Conservation (phyloP, 2,113 vertebrate species). For the Aix galericulata region DNA sequence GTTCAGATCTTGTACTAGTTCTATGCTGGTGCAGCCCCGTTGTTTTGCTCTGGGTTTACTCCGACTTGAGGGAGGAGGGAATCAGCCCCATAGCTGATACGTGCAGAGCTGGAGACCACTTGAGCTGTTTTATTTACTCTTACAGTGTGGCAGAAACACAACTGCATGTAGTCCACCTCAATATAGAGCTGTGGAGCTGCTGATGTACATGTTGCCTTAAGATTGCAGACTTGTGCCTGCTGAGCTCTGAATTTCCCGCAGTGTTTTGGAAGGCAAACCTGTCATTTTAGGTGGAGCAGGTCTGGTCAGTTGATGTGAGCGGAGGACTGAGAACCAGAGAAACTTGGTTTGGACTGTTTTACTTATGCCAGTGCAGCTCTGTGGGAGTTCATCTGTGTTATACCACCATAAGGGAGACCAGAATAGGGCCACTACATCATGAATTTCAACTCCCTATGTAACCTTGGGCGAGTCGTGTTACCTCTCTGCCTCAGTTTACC, state of each 20-base stretch:
- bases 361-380: neutral
- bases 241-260: neutral
- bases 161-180: neutral
- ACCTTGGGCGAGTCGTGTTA: constrained; percentile 38
- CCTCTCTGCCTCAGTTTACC: constrained; percentile 68
- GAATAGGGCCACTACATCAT: neutral
- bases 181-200: neutral
- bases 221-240: neutral
- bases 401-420: neutral
- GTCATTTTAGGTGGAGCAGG: neutral
- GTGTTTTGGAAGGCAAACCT: neutral
- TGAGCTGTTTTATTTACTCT: neutral
- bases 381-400: neutral
- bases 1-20: neutral
- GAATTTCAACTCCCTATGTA: neutral
- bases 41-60: neutral
- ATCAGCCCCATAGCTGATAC: neutral
- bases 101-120: neutral
- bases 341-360: neutral
- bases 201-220: neutral
- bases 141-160: neutral
- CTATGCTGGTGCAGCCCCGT: neutral
- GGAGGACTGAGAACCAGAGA: neutral
- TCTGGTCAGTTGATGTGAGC: neutral
- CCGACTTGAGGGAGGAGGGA: neutral